Evolutionary conservation across 2,797 vertebrate species (phyloP).

Genomic region (Columba guinea): DNA sequence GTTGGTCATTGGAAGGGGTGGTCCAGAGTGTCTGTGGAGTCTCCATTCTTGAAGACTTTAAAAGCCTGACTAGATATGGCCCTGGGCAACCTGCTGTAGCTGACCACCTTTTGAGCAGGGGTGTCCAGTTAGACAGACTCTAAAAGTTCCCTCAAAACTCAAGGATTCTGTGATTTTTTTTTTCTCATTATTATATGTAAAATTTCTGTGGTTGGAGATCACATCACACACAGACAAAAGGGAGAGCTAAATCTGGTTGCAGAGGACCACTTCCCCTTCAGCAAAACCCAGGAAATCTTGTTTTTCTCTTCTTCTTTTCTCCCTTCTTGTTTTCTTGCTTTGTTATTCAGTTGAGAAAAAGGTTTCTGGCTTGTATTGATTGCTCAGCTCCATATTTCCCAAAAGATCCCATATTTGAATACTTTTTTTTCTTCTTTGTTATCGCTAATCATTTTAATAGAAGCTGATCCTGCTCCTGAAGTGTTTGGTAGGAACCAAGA

Average conservation of each 20-base stretch:
- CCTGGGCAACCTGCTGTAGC: neutral
- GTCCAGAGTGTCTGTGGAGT: neutral
- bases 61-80: neutral
- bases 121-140: neutral
- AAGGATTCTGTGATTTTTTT: neutral
- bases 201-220: neutral
- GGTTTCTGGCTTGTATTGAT: neutral
- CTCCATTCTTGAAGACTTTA: neutral
- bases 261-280: neutral
- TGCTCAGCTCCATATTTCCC: neutral
- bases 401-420: neutral
- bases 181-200: neutral
- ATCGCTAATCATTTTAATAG: neutral
- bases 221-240: neutral
- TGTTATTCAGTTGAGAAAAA: neutral
- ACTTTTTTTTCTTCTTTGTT: neutral
- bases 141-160: neutral
- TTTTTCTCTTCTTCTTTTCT: neutral
- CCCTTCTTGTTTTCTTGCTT: neutral
- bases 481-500: neutral
- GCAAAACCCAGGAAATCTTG: neutral
- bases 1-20: neutral
- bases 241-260: neutral
- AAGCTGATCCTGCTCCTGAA: neutral
- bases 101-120: neutral